phyloP scores from a whole-genome alignment of 2,888 invertebrate genomes.

The Tribolium freemani region DNA sequence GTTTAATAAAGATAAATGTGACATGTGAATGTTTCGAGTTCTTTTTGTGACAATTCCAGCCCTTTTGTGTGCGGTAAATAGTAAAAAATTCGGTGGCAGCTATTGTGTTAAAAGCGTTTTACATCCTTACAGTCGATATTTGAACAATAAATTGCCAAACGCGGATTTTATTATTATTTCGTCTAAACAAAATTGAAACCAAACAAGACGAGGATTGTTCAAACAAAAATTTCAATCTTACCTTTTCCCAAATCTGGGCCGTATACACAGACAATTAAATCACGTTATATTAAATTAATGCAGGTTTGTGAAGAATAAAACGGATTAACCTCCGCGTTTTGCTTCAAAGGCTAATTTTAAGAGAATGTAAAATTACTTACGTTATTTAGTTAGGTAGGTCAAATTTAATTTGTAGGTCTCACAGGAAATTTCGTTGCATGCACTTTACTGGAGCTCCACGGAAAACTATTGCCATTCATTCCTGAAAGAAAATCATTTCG shows the following conservation, averaged over 20 bases:
- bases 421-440: slow-evolving; percentile 18
- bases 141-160: slow-evolving; percentile 18
- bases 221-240: slow-evolving; percentile 11
- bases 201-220: slow-evolving; percentile 1
- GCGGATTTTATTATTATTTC: slow-evolving; percentile 13
- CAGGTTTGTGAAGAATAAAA: slow-evolving; percentile 2
- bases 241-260: background rate
- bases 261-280: background rate
- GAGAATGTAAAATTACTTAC: slow-evolving; percentile 16
- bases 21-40: slow-evolving; percentile 16
- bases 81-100: too few relatives aligned
- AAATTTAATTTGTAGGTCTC: slow-evolving; percentile 18
- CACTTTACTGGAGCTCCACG: slow-evolving; percentile 9
- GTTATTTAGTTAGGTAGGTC: slow-evolving; percentile 6
- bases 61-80: too few relatives aligned
- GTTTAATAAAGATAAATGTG: slow-evolving; percentile 3
- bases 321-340: slow-evolving; percentile 1
- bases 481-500: too few relatives aligned
- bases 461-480: slow-evolving; percentile 15
- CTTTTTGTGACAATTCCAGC: background rate
- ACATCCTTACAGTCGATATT: background rate
- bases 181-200: slow-evolving; percentile 5
- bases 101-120: too few relatives aligned
- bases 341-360: slow-evolving; percentile 5
- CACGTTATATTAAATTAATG: slow-evolving; percentile 7